phyloP scores from a whole-genome alignment of 1,140 invertebrate genomes.

The Parapsyche elsis region DNA sequence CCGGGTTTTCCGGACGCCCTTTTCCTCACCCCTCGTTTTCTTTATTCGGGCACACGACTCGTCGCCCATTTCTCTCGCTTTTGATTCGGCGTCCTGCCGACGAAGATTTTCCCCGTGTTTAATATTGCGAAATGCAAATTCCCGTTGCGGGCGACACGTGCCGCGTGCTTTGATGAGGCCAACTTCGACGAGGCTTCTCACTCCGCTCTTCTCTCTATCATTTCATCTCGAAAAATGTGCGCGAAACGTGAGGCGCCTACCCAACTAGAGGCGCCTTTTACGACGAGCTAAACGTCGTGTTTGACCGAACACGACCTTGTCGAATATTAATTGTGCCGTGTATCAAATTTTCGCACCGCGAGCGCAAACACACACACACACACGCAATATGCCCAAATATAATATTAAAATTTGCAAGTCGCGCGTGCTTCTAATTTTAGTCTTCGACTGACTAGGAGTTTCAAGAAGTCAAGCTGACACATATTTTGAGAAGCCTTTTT shows the following conservation, averaged over 20 bases:
- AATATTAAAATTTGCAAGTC: too few species aligned
- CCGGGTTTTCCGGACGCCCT: neutral
- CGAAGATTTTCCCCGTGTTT: constrained; percentile 25
- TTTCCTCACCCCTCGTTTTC: neutral
- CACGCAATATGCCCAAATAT: too few species aligned
- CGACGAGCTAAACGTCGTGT: too few species aligned
- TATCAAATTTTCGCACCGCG: too few species aligned
- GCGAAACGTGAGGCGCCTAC: constrained; percentile 19
- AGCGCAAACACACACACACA: too few species aligned
- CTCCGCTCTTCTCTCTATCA: constrained; percentile 14
- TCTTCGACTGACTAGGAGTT: too few species aligned
- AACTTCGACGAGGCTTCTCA: neutral
- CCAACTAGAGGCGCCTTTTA: too few species aligned
- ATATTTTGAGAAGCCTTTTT: neutral
- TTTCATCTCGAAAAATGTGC: constrained; percentile 37
- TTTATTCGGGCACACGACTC: neutral
- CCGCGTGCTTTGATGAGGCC: constrained; percentile 24
- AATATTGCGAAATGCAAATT: constrained; percentile 37
- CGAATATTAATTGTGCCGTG: too few species aligned
- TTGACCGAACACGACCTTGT: too few species aligned
- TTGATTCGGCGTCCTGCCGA: neutral
- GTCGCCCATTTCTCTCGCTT: neutral
- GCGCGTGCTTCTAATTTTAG: too few species aligned
- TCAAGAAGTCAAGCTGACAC: too few species aligned
- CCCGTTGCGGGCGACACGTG: neutral